phyloP scores from a whole-genome alignment of 1,140 invertebrate genomes.

The Ladona fulva region DNA sequence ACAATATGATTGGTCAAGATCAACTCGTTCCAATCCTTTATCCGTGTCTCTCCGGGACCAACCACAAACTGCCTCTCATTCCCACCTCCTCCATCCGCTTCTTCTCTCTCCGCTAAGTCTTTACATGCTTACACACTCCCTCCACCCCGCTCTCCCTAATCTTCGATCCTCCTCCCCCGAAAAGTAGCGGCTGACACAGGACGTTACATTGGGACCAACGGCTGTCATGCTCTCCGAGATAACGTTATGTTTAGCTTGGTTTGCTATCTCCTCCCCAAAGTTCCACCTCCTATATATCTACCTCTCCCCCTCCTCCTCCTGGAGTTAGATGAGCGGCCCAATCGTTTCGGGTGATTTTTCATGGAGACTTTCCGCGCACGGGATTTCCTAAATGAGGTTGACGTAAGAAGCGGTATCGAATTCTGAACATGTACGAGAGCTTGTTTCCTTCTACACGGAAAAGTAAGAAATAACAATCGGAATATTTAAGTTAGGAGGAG shows the following conservation, averaged over 20 bases:
- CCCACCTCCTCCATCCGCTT: neutral
- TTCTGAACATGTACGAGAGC: too few species aligned
- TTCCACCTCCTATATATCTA: neutral
- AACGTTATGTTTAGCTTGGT: neutral
- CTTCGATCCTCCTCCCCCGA: neutral
- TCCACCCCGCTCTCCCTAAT: neutral
- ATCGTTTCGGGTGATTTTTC: too few species aligned
- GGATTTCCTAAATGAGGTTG: too few species aligned
- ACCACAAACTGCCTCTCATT: neutral
- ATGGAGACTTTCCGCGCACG: too few species aligned
- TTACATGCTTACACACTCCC: neutral
- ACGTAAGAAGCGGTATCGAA: too few species aligned
- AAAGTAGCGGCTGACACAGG: neutral
- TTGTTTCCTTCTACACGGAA: too few species aligned
- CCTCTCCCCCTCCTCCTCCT: neutral
- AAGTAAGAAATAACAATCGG: too few species aligned
- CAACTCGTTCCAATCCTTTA: neutral
- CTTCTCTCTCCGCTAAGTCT: neutral
- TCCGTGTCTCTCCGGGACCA: neutral
- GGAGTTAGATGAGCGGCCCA: too few species aligned
- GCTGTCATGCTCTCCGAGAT: conserved; percentile 1
- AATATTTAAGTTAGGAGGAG: too few species aligned
- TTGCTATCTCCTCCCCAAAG: neutral
- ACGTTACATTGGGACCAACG: neutral
- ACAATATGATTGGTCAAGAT: conserved; percentile 2